Base-by-base conservation (phyloP, 2,113 vertebrate species). In the Brachyhypopomus gauderio region DNA sequence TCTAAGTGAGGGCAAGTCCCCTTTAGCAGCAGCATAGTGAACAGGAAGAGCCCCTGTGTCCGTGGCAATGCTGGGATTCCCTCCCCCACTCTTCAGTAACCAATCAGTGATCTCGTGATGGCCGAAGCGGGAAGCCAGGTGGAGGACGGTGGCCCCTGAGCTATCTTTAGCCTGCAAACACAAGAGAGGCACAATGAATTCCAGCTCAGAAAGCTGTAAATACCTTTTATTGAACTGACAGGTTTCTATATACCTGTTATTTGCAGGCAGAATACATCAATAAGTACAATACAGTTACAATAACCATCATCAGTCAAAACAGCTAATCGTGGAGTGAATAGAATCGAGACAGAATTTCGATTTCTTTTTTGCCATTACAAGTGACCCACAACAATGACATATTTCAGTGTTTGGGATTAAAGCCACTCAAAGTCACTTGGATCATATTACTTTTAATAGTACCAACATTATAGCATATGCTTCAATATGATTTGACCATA, bases 1-100 rank as follows among this genome's bases (percentile, higher is more conserved):
- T 78, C 94, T 93, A 77, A 98, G 93, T 52, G 97, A 96, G 81
- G 93, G 88, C 81, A 98, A 93, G 91, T 99, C 97, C 86, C 97
- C 98, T 94, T 98, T 98, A 95, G 97, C 96, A 86, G 98, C 97
- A 0, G 98, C 97, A 0, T 99, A 99, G 90, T 99, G 98, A 81
- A 98, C 77, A 1, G 98, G 95, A 75, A 98, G 87, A 0, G 96
- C 96, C 1, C 98, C 97, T 0, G 94, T 96, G 72, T 98, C 96
- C 0, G 97, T 99, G 90, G 94, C 87, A 25, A 86, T 80, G 3
- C 92, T 90, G 11, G 97, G 94, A 64, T 98, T 95, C 4, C 92
- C 95, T 56, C 93, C 94, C 0, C 95, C 94, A 0, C 94, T 93
- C 78, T 92, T 94, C 85, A 99, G 91, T 76, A 99, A 92, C 97